Percentiles rank a stretch among this genome's conserved stretches.
These are phyloP conservation scores for Entomyzon cyanotis DNA, from an alignment of 2,113 vertebrate species.

Conservation along the genomic window DNA sequence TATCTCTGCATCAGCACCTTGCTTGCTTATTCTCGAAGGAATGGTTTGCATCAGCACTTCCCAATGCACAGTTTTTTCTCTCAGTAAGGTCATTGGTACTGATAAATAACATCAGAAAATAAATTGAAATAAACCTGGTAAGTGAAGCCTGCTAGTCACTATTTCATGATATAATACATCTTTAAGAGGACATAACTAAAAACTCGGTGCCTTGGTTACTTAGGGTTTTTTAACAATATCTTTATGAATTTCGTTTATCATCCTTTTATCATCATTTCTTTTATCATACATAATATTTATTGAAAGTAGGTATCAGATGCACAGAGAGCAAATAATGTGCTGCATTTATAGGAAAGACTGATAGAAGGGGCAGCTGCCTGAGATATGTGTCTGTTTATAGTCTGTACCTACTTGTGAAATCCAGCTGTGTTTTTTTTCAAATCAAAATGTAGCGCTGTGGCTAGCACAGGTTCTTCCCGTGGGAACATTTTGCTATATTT, in stretches of 20 bases:
- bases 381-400: background rate
- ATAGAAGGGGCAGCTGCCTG: background rate
- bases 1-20: background rate
- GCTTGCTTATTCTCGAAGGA: background rate
- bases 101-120: background rate
- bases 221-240: background rate
- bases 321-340: background rate
- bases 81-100: background rate
- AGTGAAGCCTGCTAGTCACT: background rate
- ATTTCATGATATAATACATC: background rate
- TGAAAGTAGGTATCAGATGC: background rate
- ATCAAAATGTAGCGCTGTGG: background rate
- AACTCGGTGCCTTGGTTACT: background rate
- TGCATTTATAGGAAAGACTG: background rate
- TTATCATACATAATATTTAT: background rate
- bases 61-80: background rate
- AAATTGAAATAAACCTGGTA: background rate
- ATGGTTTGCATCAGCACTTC: conserved; percentile 28
- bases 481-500: too few relatives aligned
- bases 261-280: background rate
- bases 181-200: background rate
- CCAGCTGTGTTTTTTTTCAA: background rate
- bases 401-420: background rate
- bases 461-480: too few relatives aligned
- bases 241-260: background rate